A percentile compares a stretch with the other conserved stretches of the same genome.
These are phyloP conservation scores for Peucedramus taeniatus DNA, from an alignment of 2,113 vertebrate genomes.

Conservation along the genomic window DNA sequence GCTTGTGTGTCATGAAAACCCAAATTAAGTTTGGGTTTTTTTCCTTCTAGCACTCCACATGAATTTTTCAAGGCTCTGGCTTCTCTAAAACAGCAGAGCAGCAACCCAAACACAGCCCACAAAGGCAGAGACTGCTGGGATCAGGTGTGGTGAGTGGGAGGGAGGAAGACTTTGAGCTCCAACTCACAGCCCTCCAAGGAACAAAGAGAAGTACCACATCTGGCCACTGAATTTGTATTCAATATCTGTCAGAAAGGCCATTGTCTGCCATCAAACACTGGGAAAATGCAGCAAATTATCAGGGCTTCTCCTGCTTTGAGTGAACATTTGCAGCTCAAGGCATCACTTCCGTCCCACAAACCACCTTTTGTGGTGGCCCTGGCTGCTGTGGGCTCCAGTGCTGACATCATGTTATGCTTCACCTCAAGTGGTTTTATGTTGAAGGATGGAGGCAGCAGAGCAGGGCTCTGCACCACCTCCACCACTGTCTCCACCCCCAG, in stretches of 20 bases:
- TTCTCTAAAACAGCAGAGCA: neutral
- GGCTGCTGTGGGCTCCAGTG: neutral
- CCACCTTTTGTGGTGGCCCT: neutral
- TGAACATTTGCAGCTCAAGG: neutral
- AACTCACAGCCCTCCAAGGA: neutral
- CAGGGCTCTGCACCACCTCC: neutral
- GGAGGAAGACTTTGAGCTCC: neutral
- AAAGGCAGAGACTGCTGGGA: neutral
- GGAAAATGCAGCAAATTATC: neutral
- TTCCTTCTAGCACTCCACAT: neutral
- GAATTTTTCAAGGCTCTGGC: conserved; percentile 13
- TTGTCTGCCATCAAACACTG: neutral
- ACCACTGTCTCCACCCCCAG: neutral
- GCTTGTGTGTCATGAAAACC: neutral
- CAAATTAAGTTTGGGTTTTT: neutral
- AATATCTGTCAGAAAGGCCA: neutral
- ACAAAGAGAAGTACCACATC: neutral
- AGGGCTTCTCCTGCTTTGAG: neutral
- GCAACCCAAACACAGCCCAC: fast-evolving
- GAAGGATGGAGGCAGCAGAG: neutral
- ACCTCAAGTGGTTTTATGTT: neutral
- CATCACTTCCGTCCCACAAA: neutral
- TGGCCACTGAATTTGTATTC: neutral
- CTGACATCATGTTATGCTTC: neutral
- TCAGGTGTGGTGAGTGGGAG: fast-evolving